Conservation (phyloP, 2,797 vertebrate species). For the Erethizon dorsatum region DNA sequence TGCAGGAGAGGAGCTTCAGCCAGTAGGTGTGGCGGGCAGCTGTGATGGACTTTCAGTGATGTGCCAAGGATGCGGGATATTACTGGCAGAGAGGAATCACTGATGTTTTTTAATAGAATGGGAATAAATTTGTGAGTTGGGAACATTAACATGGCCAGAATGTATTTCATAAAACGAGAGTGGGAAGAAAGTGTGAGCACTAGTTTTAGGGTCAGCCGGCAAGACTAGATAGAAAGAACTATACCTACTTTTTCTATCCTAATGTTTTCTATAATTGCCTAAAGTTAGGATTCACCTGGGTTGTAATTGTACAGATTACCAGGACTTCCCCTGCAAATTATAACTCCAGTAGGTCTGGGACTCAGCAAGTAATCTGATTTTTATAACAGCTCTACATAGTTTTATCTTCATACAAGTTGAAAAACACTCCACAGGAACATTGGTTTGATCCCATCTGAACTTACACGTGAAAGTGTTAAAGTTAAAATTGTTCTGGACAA, state of each 20-base stretch:
- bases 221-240: neutral
- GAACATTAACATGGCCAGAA: neutral
- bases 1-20: neutral
- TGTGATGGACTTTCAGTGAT: neutral
- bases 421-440: neutral
- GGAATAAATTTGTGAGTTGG: neutral
- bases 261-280: neutral
- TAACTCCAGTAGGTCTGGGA: neutral
- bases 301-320: neutral
- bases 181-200: neutral
- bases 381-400: neutral
- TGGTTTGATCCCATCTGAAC: neutral
- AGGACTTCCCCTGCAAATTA: neutral
- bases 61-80: neutral
- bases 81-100: neutral
- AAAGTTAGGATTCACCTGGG: neutral
- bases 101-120: neutral
- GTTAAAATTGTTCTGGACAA: neutral
- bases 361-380: neutral
- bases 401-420: conserved; percentile 31
- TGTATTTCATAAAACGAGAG: neutral
- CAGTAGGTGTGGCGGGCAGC: neutral
- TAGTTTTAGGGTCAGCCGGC: neutral
- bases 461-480: neutral
- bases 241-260: neutral